These are phyloP conservation scores for Chrosomus eos DNA, from an alignment of 2,797 vertebrate species.

Conservation along the genomic window DNA sequence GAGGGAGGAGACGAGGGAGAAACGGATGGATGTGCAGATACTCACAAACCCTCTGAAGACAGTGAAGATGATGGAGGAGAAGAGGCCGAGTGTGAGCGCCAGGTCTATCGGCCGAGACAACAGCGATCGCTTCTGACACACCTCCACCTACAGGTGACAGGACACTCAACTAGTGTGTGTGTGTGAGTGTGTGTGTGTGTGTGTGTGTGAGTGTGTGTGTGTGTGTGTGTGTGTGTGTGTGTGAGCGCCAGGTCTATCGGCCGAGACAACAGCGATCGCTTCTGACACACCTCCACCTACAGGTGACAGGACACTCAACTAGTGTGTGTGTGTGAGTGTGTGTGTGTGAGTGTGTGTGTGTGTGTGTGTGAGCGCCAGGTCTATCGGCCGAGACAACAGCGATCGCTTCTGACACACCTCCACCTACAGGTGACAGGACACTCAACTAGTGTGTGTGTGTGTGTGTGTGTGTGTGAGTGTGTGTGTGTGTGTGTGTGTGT, in stretches of 20 bases:
- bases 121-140: slow-evolving; percentile 80
- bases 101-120: slow-evolving; percentile 83
- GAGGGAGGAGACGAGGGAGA: not conserved
- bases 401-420: slow-evolving; percentile 77
- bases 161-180: not conserved
- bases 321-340: not conserved
- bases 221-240: too few species aligned
- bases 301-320: slow-evolving; percentile 9
- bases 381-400: slow-evolving; percentile 81
- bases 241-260: slow-evolving; percentile 83
- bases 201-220: not conserved
- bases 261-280: slow-evolving; percentile 78
- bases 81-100: slow-evolving; percentile 76
- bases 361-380: slow-evolving; percentile 80
- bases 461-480: too few species aligned
- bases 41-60: slow-evolving; percentile 90
- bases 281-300: slow-evolving; percentile 82
- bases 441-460: not conserved
- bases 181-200: too few species aligned
- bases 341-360: too few species aligned
- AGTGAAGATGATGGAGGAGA: slow-evolving; percentile 76
- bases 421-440: slow-evolving; percentile 72
- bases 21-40: not conserved
- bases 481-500: too few species aligned
- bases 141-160: slow-evolving; percentile 73